Evolutionary conservation across 2,888 invertebrate genomes (phyloP).

Genomic region (Amorpha juglandis): DNA sequence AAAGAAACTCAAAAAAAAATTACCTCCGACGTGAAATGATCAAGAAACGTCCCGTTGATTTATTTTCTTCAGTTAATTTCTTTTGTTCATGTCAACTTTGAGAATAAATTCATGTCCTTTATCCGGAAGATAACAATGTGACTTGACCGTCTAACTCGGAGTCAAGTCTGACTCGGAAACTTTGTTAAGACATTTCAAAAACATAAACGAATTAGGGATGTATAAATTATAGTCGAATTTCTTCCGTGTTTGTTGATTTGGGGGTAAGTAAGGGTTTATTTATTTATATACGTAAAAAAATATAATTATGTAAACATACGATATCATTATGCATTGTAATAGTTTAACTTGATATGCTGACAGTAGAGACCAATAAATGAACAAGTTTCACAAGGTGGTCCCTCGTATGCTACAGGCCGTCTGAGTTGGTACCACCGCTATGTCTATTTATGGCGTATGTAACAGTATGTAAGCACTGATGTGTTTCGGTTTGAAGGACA

Average conservation of each 20-base stretch:
- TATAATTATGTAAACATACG: too few species aligned
- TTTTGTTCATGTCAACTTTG: conserved; percentile 18
- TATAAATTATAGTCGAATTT: not conserved
- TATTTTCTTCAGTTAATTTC: conserved; percentile 24
- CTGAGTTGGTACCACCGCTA: too few species aligned
- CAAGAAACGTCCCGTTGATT: conserved; percentile 14
- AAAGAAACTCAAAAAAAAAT: conserved; percentile 1
- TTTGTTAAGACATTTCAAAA: not conserved
- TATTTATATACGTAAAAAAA: too few species aligned
- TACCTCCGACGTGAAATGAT: conserved; percentile 21
- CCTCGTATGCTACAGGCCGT: too few species aligned
- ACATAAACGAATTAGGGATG: conserved; percentile 14
- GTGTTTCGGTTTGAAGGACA: too few species aligned
- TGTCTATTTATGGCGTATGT: too few species aligned
- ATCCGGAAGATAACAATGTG: conserved; percentile 19
- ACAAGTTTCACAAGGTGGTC: too few species aligned
- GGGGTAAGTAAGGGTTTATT: too few species aligned
- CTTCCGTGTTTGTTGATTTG: not conserved
- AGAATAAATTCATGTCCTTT: conserved; percentile 21
- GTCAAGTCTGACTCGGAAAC: not conserved
- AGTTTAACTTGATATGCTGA: too few species aligned
- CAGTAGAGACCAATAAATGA: too few species aligned
- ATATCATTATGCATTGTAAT: too few species aligned
- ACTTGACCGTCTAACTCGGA: conserved; percentile 16
- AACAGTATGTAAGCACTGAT: too few species aligned